Percentiles rank a stretch among this genome's conserved stretches.
phyloP scores from a whole-genome alignment of 2,797 vertebrate genomes.

The Smutsia gigantea region DNA sequence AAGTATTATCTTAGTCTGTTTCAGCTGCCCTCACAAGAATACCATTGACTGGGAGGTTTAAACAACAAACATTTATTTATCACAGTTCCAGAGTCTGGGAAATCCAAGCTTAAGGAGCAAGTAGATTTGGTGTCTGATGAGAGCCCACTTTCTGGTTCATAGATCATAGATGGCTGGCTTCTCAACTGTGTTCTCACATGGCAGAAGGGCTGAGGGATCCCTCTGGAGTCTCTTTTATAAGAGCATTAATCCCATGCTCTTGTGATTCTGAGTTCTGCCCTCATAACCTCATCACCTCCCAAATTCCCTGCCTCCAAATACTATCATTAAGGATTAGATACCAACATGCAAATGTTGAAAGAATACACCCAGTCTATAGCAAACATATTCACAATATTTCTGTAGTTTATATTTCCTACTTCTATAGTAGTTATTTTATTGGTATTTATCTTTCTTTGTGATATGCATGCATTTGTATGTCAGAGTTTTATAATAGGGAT shows the following conservation, averaged over 20 bases:
- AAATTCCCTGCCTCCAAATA: neutral
- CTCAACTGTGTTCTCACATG: neutral
- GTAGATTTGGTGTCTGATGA: neutral
- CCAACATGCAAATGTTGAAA: neutral
- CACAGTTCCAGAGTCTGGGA: neutral
- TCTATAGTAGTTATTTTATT: neutral
- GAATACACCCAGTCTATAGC: neutral
- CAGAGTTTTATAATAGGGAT: neutral
- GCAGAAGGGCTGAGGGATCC: neutral
- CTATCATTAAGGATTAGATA: neutral
- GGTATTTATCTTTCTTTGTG: neutral
- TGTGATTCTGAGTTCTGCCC: neutral
- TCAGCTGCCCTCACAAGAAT: neutral
- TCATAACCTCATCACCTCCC: neutral
- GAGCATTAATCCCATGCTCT: neutral
- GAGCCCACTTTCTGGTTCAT: neutral
- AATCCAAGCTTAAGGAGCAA: neutral
- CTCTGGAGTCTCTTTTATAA: neutral
- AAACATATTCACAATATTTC: neutral
- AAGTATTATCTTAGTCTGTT: neutral
- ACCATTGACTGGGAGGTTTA: neutral
- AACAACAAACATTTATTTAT: neutral
- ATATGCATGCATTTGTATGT: neutral
- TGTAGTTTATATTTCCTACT: neutral
- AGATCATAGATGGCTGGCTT: neutral